These are phyloP conservation scores for Hydrochoerus hydrochaeris DNA, from an alignment of 2,113 vertebrate genomes.

Conservation along the genomic window DNA sequence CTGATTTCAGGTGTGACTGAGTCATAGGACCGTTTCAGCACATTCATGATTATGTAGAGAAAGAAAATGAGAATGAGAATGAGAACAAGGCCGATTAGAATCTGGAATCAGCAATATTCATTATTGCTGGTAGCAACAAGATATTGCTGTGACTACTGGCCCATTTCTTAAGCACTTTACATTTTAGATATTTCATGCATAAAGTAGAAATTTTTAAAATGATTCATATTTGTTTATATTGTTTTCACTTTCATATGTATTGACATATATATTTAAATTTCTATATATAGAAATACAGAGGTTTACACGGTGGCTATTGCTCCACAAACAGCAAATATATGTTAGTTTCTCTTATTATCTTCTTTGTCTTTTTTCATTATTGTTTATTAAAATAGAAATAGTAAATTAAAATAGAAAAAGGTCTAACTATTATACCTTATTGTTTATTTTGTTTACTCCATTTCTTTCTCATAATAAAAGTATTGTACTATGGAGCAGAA, in stretches of 20 bases:
- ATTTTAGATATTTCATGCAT: not conserved
- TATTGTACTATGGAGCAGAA: not conserved
- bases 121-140: not conserved
- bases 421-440: not conserved
- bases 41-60: not conserved
- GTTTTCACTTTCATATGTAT: not conserved
- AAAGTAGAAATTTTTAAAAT: not conserved
- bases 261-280: not conserved
- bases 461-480: not conserved
- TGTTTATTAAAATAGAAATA: slow-evolving; percentile 3
- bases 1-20: not conserved
- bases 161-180: not conserved
- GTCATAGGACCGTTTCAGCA: not conserved
- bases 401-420: not conserved
- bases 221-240: not conserved
- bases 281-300: not conserved
- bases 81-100: not conserved
- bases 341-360: not conserved
- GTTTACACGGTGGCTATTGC: not conserved
- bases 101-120: not conserved
- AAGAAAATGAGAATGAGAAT: not conserved
- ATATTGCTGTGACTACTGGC: no score
- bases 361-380: not conserved
- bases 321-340: not conserved
- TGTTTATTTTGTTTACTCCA: not conserved